Conservation (phyloP, 2,113 vertebrate genomes). For the Alexandromys fortis region DNA sequence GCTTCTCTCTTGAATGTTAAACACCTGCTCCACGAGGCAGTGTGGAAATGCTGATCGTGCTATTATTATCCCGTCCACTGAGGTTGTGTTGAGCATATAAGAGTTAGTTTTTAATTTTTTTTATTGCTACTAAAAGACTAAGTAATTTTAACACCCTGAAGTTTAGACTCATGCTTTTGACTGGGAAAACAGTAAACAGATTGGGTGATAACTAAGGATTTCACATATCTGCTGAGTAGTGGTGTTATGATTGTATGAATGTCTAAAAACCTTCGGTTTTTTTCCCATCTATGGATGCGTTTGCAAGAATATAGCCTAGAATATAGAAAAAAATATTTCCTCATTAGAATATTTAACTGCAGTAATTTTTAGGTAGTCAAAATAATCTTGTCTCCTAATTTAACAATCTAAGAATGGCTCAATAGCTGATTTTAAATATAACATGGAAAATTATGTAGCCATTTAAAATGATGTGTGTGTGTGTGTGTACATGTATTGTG, state of each 20-base stretch:
- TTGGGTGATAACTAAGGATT: conserved; percentile 17
- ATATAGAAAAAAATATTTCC: conserved; percentile 6
- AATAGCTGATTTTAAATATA: conserved; percentile 10
- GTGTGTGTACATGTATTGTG: not conserved
- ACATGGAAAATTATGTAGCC: not conserved
- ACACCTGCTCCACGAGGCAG: not conserved
- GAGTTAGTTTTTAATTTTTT: conserved; percentile 41
- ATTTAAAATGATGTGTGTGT: conserved; percentile 6
- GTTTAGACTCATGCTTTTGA: not conserved
- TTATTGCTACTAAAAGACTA: conserved; percentile 16
- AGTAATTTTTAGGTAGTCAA: conserved; percentile 14
- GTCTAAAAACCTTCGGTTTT: not conserved
- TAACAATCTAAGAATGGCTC: not conserved
- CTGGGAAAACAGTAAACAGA: not conserved
- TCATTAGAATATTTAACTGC: conserved; percentile 24
- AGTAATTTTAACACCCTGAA: not conserved
- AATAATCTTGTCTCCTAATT: not conserved
- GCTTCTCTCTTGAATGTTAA: conserved; percentile 7
- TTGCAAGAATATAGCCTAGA: not conserved
- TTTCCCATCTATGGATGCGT: conserved; percentile 1
- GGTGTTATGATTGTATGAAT: not conserved
- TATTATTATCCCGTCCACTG: not conserved
- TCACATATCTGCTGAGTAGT: not conserved
- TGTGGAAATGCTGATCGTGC: not conserved
- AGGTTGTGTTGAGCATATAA: not conserved